Evolutionary conservation across 92 coral and sea anemone species (phyloP).

Genomic region (Parazoanthus swiftii): DNA sequence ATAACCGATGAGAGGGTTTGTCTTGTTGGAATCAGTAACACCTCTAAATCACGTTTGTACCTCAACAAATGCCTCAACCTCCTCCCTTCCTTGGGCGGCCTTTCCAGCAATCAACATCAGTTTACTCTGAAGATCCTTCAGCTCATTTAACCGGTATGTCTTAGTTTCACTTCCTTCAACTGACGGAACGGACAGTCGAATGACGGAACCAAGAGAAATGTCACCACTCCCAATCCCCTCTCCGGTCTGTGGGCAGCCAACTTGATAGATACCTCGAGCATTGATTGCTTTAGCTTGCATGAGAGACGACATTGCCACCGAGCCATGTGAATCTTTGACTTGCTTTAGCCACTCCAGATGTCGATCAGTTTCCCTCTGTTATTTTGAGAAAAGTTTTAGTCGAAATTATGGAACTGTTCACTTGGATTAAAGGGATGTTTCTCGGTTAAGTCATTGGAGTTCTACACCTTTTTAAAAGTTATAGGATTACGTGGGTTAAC

Average conservation of each 20-base stretch:
- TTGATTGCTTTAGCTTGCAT: conserved; percentile 73
- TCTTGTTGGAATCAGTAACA: too few relatives aligned
- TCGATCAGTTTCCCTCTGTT: conserved; percentile 64
- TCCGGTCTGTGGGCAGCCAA: conserved; percentile 26
- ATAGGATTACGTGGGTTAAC: too few relatives aligned
- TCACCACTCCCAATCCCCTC: too few relatives aligned
- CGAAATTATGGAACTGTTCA: too few relatives aligned
- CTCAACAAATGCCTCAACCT: conserved; percentile 73
- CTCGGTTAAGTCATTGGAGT: too few relatives aligned
- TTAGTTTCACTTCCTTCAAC: conserved; percentile 23
- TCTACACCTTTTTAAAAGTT: too few relatives aligned
- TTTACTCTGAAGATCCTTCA: conserved; percentile 84
- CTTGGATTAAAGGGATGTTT: too few relatives aligned
- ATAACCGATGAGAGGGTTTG: too few relatives aligned
- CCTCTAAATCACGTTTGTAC: conserved; percentile 15
- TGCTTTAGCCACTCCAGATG: conserved; percentile 69
- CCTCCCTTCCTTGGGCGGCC: conserved; percentile 67
- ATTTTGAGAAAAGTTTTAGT: too few relatives aligned
- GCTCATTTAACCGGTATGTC: conserved; percentile 54
- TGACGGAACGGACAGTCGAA: conserved; percentile 38
- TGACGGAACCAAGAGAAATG: too few relatives aligned
- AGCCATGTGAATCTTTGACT: conserved; percentile 74
- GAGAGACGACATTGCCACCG: conserved; percentile 71
- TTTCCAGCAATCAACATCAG: conserved; percentile 88
- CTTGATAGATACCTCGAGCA: conserved; percentile 52